Conservation (phyloP, 2,888 invertebrate genomes). For the Acanthosepion esculentum region DNA sequence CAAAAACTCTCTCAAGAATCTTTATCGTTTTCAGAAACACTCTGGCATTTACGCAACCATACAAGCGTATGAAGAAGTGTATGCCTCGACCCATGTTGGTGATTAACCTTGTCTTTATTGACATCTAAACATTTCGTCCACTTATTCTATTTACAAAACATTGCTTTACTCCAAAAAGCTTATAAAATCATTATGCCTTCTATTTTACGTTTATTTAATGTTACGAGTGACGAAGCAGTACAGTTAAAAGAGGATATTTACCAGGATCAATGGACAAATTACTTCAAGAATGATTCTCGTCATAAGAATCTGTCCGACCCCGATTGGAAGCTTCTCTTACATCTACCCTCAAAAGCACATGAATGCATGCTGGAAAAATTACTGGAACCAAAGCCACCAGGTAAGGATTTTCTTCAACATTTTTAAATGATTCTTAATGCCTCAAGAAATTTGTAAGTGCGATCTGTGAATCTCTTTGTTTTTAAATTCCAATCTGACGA, state of each 20-base stretch:
- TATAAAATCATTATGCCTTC: not conserved
- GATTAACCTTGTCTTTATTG: not conserved
- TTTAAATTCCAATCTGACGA: no score
- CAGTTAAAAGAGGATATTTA: not conserved
- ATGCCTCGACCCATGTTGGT: not conserved
- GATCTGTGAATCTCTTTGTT: no score
- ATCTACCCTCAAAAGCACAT: not conserved
- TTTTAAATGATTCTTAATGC: not conserved
- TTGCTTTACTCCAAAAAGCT: not conserved
- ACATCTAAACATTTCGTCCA: not conserved
- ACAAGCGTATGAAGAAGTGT: no score
- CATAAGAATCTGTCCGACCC: not conserved
- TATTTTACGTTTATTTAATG: not conserved
- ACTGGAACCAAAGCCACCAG: slow-evolving; percentile 4
- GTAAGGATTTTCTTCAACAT: not conserved
- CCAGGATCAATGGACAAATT: not conserved
- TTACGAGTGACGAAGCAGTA: not conserved
- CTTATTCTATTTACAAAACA: not conserved
- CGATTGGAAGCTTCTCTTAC: not conserved
- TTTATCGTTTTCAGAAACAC: no score
- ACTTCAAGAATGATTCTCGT: not conserved
- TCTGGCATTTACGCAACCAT: no score
- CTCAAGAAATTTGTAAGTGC: no score
- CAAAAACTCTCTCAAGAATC: no score
- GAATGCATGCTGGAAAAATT: slow-evolving; percentile 13